Evolutionary conservation across 2,797 vertebrate species (phyloP).

Genomic region (Melanotaenia pygmaea): DNA sequence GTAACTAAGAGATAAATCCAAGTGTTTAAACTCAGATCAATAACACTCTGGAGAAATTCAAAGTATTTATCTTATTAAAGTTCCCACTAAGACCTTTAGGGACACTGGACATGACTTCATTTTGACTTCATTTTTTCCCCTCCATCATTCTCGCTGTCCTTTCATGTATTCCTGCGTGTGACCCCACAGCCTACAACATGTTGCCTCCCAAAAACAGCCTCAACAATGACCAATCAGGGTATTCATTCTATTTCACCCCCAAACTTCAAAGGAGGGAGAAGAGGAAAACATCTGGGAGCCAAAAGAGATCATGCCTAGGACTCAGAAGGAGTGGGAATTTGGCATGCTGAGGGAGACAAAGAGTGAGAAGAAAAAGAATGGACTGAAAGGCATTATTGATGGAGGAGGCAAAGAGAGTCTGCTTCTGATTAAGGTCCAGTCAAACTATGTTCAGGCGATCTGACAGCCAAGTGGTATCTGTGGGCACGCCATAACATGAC

Average conservation of each 20-base stretch:
- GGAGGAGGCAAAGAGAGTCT: conserved; percentile 66
- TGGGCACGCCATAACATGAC: conserved; percentile 43
- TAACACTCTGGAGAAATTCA: conserved; percentile 67
- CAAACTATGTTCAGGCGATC: conserved; percentile 48
- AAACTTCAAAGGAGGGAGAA: conserved; percentile 72
- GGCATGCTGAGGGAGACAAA: conserved; percentile 48
- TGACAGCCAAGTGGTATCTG: conserved; percentile 62
- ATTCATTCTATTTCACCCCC: conserved; percentile 42
- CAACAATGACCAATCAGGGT: conserved; percentile 54
- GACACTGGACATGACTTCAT: conserved; percentile 62
- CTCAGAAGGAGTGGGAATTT: conserved; percentile 57
- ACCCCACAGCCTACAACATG: conserved; percentile 34
- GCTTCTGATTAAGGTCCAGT: conserved; percentile 72
- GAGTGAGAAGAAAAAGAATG: conserved; percentile 53
- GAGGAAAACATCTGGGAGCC: conserved; percentile 76
- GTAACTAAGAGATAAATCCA: conserved; percentile 44
- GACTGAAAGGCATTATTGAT: conserved; percentile 67
- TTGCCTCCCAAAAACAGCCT: conserved; percentile 51
- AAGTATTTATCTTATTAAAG: conserved; percentile 71
- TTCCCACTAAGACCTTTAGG: conserved; percentile 53
- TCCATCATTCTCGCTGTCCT: conserved; percentile 38
- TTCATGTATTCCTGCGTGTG: conserved; percentile 61
- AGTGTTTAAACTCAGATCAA: conserved; percentile 69
- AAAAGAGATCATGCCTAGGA: conserved; percentile 62
- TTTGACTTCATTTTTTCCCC: conserved; percentile 46